Evolutionary conservation across 2,888 invertebrate species (phyloP), one percentile per base, ranked within the genome.

Genomic region (Cryptocephalus moraei): DNA sequence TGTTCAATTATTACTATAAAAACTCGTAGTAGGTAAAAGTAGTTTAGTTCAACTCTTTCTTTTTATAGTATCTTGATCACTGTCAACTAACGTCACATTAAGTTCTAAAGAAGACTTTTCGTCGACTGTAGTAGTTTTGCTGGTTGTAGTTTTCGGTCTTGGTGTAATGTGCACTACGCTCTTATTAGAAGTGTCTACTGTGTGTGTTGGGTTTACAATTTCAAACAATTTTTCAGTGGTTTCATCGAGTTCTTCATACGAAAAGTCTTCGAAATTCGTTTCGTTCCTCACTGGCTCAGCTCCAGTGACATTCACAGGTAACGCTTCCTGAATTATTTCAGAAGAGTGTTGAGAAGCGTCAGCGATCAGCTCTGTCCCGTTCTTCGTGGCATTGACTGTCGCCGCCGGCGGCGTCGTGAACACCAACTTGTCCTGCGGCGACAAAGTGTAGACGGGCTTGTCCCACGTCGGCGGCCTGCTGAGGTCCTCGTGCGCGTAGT

Each of bases 401-500:
- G 22, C 22, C 22, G 22, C 22, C 6, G 22, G 22, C 6, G 22
- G 22, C 6, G 9, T 39, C 9, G 41, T 43, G 44, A 53, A 53
- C 31, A 43, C 39, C 13, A 45, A 32, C 41, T 62, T 53, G 44
- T 63, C 62, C 13, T 48, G 44, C 11, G 62, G 53, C 58, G 64
- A 53, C 56, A 64, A 49, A 8, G 62, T 62, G 45, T 62, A 63
- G 1, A 59, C 55, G 43, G 73, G 63, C 56, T 62, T 60, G 55
- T 70, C 62, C 61, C 65, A 64, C 41, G 68, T 58, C 51, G 65
- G 57, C 34, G 72, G 72, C 52, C 73, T 55, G 61, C 73, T 73
- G 52, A 75, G 62, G 61, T 80, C 78, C 54, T 76, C 75, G 22
- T 80, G 75, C 44, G 78, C 69, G 57, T 80, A 80, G n/a, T 80